Evolutionary conservation across 1,140 invertebrate species (phyloP), one percentile per base, ranked within the genome.

Genomic region (Drosophila lacteicornis): DNA sequence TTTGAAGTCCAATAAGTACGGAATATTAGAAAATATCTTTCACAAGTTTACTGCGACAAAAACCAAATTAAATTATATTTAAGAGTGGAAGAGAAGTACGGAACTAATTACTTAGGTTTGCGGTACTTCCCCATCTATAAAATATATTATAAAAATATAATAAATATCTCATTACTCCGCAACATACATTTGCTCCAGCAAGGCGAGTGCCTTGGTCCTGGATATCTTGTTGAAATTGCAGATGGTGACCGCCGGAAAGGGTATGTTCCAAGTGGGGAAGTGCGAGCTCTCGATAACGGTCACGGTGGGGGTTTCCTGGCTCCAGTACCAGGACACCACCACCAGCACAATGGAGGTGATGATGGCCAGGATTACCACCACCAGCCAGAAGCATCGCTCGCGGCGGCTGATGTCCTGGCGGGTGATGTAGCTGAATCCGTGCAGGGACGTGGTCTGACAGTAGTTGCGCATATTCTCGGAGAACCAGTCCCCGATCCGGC

Each of bases 231-330:
- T 96, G 17, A 95, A 93, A 33, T 88, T 88, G 46, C 85, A 88
- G 46, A 96, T 93, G 0, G 95, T 96, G 0, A 96, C 94, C 0
- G 95, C 95, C 0, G 96, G 96, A 87, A 96, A 96, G 1, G 95
- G 95, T 61, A 95, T 94, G 79, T 95, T 94, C 94, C 95, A 96
- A 43, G 96, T 95, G n/a, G 95, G 94, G 47, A 94, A 94, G 88
- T 96, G 95, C 0, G 95, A 95, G 27, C 95, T 95, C 78, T 96
- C 95, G 69, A 96, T 95, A 0, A 96, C 94, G 3, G 93, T 93
- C 3, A 94, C 80, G 0, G 94, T 94, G 4, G 93, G 92, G 12
- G 93, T 93, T 17, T 92, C 74, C 13, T 91, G 61, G 76, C 94
- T 94, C 79, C 93, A 93, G 55, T 92, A 79, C 92, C 92, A 94